phyloP scores from a whole-genome alignment of 2,888 invertebrate species.

The Hydrotaea diabolus region DNA sequence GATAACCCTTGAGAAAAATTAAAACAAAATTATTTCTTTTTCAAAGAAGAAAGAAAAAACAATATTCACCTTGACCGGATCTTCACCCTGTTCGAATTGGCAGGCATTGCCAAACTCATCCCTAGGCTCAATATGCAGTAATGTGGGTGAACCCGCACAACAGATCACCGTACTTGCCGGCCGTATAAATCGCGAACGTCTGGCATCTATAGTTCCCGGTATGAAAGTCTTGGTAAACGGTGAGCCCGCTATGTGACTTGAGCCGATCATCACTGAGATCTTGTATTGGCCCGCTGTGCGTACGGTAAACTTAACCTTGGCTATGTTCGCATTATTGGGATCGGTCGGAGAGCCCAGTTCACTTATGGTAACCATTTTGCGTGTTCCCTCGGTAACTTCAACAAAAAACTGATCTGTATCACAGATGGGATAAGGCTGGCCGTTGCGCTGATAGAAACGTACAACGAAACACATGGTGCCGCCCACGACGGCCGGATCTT shows the following conservation, averaged over 20 bases:
- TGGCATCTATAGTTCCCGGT: conserved; percentile 91
- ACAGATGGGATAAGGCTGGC: conserved; percentile 96
- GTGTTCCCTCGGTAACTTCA: conserved; percentile 91
- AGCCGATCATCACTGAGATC: conserved; percentile 91
- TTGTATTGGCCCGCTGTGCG: conserved; percentile 94
- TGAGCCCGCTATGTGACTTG: conserved; percentile 90
- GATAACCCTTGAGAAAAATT: conserved; percentile 83
- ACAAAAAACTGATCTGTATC: conserved; percentile 94
- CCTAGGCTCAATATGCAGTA: conserved; percentile 92
- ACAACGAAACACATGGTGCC: conserved; percentile 95
- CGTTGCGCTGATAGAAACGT: conserved; percentile 94
- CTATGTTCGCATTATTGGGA: conserved; percentile 91
- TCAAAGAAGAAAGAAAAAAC: too few relatives aligned
- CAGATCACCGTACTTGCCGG: conserved; percentile 93
- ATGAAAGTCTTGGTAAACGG: conserved; percentile 92
- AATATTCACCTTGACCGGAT: conserved; percentile 83
- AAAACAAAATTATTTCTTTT: background rate
- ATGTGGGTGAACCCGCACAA: conserved; percentile 88
- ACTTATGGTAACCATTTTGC: conserved; percentile 91
- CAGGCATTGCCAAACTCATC: conserved; percentile 95
- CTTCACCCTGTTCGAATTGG: conserved; percentile 83
- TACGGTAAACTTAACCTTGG: conserved; percentile 95
- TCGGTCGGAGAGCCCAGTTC: conserved; percentile 94
- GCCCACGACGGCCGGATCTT: conserved; percentile 93
- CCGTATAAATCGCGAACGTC: conserved; percentile 90